phyloP scores from a whole-genome alignment of 2,113 vertebrate species.

The Poeciliopsis occidentalis region DNA sequence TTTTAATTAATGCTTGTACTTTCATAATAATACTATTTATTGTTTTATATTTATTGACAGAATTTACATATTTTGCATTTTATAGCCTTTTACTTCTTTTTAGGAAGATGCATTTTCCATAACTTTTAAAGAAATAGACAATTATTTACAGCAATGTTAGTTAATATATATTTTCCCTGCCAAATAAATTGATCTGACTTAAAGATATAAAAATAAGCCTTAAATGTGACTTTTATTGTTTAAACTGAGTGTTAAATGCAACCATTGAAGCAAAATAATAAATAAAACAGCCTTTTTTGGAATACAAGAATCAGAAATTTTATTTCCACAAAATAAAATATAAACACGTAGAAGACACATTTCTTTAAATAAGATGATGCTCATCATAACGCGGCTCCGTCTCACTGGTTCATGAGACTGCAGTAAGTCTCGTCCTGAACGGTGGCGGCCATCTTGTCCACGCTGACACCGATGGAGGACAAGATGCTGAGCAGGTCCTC shows the following conservation, averaged over 20 bases:
- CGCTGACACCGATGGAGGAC: conserved; percentile 75
- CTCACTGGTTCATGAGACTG: conserved; percentile 49
- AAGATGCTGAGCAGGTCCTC: conserved; percentile 78
- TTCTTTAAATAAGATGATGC: neutral
- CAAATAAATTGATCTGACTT: neutral
- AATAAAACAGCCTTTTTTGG: neutral
- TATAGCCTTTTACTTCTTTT: too few relatives aligned
- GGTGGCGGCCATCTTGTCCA: conserved; percentile 74
- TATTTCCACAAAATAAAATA: neutral
- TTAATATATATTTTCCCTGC: too few relatives aligned
- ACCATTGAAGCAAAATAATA: neutral
- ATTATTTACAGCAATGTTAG: too few relatives aligned
- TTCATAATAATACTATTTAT: too few relatives aligned
- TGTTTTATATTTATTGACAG: too few relatives aligned
- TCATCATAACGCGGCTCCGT: neutral
- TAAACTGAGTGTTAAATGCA: neutral
- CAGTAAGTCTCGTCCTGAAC: conserved; percentile 79
- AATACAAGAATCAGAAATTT: neutral
- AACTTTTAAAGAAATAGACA: too few relatives aligned
- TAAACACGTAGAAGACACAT: neutral
- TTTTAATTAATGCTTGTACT: too few relatives aligned
- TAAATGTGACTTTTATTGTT: neutral
- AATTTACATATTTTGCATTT: too few relatives aligned
- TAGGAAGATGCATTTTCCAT: too few relatives aligned
- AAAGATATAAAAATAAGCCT: neutral